Evolutionary conservation across 2,888 invertebrate species (phyloP), one percentile per base, ranked within the genome.

Genomic region (Tiliacea aurago): DNA sequence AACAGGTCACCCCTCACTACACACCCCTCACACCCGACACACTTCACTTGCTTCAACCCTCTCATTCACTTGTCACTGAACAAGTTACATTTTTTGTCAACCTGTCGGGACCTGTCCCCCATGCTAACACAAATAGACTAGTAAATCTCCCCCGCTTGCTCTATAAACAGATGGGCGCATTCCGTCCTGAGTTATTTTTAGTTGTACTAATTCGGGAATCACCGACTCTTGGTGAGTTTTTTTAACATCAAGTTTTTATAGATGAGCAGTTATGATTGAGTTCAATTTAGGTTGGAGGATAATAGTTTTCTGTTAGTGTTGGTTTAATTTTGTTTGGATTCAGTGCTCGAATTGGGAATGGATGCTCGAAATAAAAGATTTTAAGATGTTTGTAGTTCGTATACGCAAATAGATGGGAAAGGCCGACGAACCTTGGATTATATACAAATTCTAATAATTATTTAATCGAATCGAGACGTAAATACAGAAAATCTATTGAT

Each of bases 81-180:
- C 76, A 84, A 81, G 84, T 85, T 75, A 0, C 62, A 69, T 84
- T 90, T 90, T 90, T 90, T 90, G 90, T 91, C 86, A 91, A 94
- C 94, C 93, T 94, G 94, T 88, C 81, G 83, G 81, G 89, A 93
- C 91, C 92, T 92, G 93, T 89, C 87, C 86, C 90, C 87, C 87
- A 86, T 86, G 84, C 77, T 80, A 76, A 87, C 90, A 84, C 78
- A 90, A 91, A 91, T 92, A 92, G 90, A 88, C 87, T 87, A 90
- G 91, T 90, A 87, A 85, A 89, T 89, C 91, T 92, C 95, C 93
- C 95, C 93, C 94, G 93, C 93, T 89, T 93, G 85, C 90, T 90
- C 95, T 95, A 95, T 93, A 94, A 95, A 93, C 95, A 94, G 95
- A 92, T 91, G 93, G 88, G 90, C 94, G 91, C 95, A 95, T 95